Base-by-base conservation (phyloP, 2,113 vertebrate genomes). In the Erpornis zantholeuca region DNA sequence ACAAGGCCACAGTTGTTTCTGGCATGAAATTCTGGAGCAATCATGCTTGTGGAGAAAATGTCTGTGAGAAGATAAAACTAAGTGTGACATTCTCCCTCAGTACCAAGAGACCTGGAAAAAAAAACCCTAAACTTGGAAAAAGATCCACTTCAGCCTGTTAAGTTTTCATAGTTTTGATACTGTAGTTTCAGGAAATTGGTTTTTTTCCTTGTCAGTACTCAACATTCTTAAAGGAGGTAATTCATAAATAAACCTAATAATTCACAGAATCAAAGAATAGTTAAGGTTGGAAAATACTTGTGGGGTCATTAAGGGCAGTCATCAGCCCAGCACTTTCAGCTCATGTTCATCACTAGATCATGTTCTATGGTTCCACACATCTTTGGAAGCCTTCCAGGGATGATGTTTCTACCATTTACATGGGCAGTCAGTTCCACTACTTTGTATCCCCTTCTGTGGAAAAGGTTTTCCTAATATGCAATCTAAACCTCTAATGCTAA, bases 51-150 rank as follows among this genome's bases (percentile, higher is more conserved):
- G 17, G 38, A 6, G 31, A 78, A 76, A 47, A 38, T 0, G 1
- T 36, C 10, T 35, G 15, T 42, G 14, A 35, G 54, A 72, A 81
- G 3, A 12, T 20, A 63, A 27, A 68, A 12, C 2, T 29, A 68
- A 63, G 10, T 12, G 27, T 25, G 10, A 61, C 17, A 53, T 59
- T 56, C 21, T 65, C 4, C 7, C 11, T 40, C 24, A 57, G 12
- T 6, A 40, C 12, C 10, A 54, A 33, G 6, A 68, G 5, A 16
- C 4, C 12, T 23, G 6, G 7, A 3, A 2, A 2, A 11, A 19
- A 42, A 36, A 22, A 12, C 15, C 6, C 42, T 14, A 4, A 54
- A 0, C 2, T 15, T 17, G 23, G 40, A 28, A 70, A 66, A 44
- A 71, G 7, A 54, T 79, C 14, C n/a, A 50, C 20, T 4, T 36